A percentile compares a stretch with the other conserved stretches of the same genome.
phyloP scores from a whole-genome alignment of 2,797 vertebrate species.

The Zalophus californianus region DNA sequence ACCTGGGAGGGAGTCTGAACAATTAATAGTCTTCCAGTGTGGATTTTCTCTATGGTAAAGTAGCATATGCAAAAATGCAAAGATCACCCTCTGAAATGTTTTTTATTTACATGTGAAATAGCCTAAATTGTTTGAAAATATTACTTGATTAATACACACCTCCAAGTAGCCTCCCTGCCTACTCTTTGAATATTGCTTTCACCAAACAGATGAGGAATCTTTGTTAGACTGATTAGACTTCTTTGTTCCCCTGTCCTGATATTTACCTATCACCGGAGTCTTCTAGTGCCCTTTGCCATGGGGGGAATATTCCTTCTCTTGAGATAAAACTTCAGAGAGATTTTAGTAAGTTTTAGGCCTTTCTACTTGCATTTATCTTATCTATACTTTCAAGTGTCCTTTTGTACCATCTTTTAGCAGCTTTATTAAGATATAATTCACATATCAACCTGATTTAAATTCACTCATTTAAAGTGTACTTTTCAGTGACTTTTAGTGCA shows the following conservation, averaged over 20 bases:
- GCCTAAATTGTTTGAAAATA: background rate
- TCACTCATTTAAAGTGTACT: background rate
- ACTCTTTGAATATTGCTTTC: background rate
- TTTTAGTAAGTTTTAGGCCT: conserved; percentile 23
- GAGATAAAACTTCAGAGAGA: background rate
- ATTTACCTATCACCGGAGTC: background rate
- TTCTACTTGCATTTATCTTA: background rate
- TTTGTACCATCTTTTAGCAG: background rate
- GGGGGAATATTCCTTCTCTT: background rate
- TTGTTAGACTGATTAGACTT: background rate
- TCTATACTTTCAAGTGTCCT: conserved; percentile 18
- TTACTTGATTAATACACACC: background rate
- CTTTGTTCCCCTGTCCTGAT: background rate
- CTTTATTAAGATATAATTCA: conserved; percentile 41
- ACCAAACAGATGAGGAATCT: background rate
- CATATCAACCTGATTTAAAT: background rate
- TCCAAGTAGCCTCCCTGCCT: background rate
- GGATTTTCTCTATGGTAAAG: background rate
- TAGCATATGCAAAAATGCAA: background rate
- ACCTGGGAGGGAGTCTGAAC: background rate
- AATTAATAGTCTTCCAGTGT: background rate
- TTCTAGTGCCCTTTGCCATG: background rate
- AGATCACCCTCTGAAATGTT: background rate
- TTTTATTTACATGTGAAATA: background rate
- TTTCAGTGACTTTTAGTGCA: background rate